Evolutionary conservation across 2,797 vertebrate species (phyloP).

Genomic region (Lepus oiostolus): DNA sequence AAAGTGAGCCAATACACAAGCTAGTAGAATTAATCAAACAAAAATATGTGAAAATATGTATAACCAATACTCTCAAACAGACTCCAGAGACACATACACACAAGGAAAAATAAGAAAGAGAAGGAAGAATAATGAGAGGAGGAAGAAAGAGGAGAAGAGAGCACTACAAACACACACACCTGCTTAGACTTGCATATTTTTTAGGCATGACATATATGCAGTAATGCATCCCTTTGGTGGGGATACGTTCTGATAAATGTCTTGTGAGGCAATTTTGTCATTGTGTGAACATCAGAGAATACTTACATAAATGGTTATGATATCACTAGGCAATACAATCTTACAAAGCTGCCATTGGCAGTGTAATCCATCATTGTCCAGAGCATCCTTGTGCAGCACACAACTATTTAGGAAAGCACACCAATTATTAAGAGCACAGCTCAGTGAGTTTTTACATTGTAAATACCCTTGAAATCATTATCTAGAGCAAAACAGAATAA

Average conservation of each 20-base stretch:
- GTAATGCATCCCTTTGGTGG: too few relatives aligned
- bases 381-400: too few relatives aligned
- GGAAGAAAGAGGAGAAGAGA: not conserved
- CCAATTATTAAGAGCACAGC: not conserved
- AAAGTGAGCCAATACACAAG: constrained; percentile 6
- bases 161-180: not conserved
- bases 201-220: not conserved
- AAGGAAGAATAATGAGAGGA: not conserved
- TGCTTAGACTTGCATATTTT: not conserved
- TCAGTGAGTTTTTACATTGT: not conserved
- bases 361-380: not conserved
- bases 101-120: not conserved
- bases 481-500: not conserved
- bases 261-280: too few relatives aligned
- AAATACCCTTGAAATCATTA: not conserved
- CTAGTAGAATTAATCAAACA: not conserved
- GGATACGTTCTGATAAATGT: too few relatives aligned
- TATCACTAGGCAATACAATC: too few relatives aligned
- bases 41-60: not conserved
- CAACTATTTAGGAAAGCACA: not conserved
- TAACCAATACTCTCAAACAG: not conserved
- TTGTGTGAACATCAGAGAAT: too few relatives aligned
- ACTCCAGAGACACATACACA: not conserved
- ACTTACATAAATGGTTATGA: too few relatives aligned
- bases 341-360: too few relatives aligned